phyloP scores from a whole-genome alignment of 2,797 vertebrate species.

The Alauda arvensis region DNA sequence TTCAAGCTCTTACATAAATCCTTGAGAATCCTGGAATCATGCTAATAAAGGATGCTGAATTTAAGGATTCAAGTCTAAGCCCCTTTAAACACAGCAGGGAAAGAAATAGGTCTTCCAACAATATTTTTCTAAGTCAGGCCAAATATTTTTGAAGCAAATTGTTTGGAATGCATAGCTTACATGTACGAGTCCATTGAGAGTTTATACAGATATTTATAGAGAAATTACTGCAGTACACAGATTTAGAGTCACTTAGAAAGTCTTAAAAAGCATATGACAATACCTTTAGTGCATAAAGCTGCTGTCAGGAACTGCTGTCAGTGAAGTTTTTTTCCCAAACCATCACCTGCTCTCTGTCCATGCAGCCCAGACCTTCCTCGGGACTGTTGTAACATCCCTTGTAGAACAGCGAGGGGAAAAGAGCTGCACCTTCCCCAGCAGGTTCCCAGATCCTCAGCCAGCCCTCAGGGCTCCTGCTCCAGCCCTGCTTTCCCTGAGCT shows the following conservation, averaged over 20 bases:
- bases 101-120: neutral
- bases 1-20: neutral
- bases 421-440: neutral
- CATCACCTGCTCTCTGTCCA: neutral
- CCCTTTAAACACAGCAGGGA: neutral
- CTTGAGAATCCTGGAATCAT: neutral
- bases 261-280: conserved; percentile 1
- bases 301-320: neutral
- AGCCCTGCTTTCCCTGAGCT: neutral
- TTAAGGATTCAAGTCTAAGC: neutral
- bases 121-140: neutral
- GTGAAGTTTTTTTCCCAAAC: neutral
- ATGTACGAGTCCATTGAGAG: neutral
- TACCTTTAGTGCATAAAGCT: neutral
- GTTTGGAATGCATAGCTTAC: neutral
- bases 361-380: neutral
- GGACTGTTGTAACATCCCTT: neutral
- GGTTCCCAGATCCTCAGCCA: neutral
- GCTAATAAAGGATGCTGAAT: neutral
- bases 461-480: neutral
- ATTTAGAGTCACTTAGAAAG: neutral
- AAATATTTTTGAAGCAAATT: conserved; percentile 5
- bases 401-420: neutral
- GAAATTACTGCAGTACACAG: neutral
- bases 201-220: neutral